Base-by-base conservation (phyloP, 2,113 vertebrate species). In the Myotis davidii region DNA sequence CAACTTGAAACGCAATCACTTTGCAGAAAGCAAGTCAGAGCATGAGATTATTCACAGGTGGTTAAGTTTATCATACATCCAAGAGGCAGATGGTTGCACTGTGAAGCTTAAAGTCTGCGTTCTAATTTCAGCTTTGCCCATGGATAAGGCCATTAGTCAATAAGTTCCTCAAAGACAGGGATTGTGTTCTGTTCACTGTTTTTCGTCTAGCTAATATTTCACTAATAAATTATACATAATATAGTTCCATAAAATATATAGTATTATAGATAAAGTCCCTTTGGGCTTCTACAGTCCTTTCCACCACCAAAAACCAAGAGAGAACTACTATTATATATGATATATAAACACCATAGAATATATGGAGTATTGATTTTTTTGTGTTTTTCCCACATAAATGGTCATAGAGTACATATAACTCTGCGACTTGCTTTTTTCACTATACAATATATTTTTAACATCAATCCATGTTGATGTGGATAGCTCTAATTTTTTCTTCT, bases 1-100 rank as follows among this genome's bases (percentile, higher is more conserved):
- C 79, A 93, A 83, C 39, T 95, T 34, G n/a, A 88, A 83, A 93
- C 92, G n/a, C 20, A 76, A n/a, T 85, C 88, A 94, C 65, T 95
- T 52, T 59, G 13, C n/a, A 96, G 79, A 87, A 88, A 95, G 61
- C 27, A 88, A 94, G 59, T 82, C 65, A 82, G 73, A 86, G 11
- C n/a, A 45, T 32, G 9, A 69, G 18, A 91, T 42, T 73, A 88
- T 93, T 91, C 90, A 84, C 25, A 84, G 39, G 23, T 45, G 21
- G 50, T 77, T 87, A 92, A 70, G 90, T 92, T 9, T 59, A 92
- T 69, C 70, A 1, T 37, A 52, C 16, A 90, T 42, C 92, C 52
- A 91, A 81, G 70, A 92, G 54, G 87, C 32, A 73, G 59, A 93
- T 48, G 20, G 0, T 74, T 81, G n/a, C 45, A 54, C 79, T 14